A percentile compares a stretch with the other conserved stretches of the same genome.
Evolutionary conservation across 30 jellyfish, hydroid and myxozoan genomes (phyloP).

Genomic region (Aurelia coerulea): DNA sequence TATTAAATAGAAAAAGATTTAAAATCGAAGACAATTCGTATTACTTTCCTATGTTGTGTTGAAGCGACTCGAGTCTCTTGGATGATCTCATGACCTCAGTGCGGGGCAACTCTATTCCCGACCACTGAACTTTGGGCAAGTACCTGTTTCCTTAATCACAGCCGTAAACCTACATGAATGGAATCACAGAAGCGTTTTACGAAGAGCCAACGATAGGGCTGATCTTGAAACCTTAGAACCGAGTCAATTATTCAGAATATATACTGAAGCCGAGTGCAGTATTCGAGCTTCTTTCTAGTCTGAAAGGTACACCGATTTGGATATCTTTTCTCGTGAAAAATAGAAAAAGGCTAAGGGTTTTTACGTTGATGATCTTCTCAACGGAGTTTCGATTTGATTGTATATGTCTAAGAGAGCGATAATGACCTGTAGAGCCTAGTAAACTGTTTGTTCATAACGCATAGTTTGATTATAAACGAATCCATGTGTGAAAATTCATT

Average conservation of each 20-base stretch:
- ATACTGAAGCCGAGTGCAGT: not conserved
- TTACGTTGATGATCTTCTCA: too few relatives aligned
- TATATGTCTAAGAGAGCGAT: not conserved
- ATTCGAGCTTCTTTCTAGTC: constrained; percentile 17
- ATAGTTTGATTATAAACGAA: too few relatives aligned
- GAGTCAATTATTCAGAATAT: constrained; percentile 15
- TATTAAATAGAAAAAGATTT: constrained; percentile 35
- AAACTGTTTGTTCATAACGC: not conserved
- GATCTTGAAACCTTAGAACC: not conserved
- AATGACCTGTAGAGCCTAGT: not conserved
- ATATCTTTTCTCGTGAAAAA: too few relatives aligned
- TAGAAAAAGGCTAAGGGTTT: too few relatives aligned
- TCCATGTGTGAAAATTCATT: too few relatives aligned
- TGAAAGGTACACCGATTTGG: not conserved
- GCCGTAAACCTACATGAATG: constrained; percentile 55
- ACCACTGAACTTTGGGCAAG: constrained; percentile 74
- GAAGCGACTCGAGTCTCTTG: constrained; percentile 52
- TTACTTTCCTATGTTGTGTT: constrained; percentile 26
- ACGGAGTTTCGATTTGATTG: not conserved
- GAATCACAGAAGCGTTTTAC: constrained; percentile 68
- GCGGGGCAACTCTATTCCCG: constrained; percentile 55
- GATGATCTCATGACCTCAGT: constrained; percentile 80
- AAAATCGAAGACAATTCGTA: not conserved
- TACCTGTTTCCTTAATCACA: constrained; percentile 55
- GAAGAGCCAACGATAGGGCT: constrained; percentile 45